These are phyloP conservation scores for Amphimedon queenslandica DNA, from an alignment of 37 sponge, comb jelly and placozoan genomes.

Conservation along the genomic window DNA sequence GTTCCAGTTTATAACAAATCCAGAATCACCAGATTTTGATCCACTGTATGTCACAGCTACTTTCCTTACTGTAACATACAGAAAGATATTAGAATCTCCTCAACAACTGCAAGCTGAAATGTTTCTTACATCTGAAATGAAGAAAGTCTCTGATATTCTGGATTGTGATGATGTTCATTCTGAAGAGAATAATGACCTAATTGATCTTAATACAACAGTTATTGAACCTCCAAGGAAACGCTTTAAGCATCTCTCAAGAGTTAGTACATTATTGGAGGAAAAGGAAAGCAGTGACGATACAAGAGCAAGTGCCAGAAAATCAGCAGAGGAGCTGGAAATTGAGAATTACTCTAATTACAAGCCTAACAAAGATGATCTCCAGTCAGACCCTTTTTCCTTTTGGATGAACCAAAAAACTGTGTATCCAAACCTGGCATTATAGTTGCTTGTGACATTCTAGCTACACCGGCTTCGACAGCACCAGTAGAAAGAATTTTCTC, in stretches of 20 bases:
- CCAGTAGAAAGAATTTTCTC: slow-evolving; percentile 9
- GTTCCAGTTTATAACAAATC: too few relatives aligned
- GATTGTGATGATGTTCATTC: neutral
- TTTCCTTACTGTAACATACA: slow-evolving; percentile 1
- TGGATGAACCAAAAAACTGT: too few relatives aligned
- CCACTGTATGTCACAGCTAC: neutral
- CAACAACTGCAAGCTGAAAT: neutral
- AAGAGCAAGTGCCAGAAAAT: too few relatives aligned
- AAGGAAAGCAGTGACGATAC: too few relatives aligned
- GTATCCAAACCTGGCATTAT: too few relatives aligned
- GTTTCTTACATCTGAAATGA: too few relatives aligned
- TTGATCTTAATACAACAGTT: neutral
- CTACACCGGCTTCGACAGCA: slow-evolving; percentile 11
- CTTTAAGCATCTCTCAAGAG: slow-evolving; percentile 7
- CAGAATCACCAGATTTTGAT: too few relatives aligned
- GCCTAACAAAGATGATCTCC: too few relatives aligned
- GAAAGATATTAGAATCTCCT: neutral
- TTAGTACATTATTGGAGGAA: too few relatives aligned
- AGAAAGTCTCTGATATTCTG: neutral
- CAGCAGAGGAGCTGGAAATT: too few relatives aligned
- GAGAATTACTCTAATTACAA: too few relatives aligned
- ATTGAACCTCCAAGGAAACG: slow-evolving; percentile 3
- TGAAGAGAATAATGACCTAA: neutral
- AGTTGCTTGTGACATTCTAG: slow-evolving; percentile 11
- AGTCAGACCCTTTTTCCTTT: neutral